phyloP scores from a whole-genome alignment of 2,888 invertebrate species.

The Meliscaeva auricollis region DNA sequence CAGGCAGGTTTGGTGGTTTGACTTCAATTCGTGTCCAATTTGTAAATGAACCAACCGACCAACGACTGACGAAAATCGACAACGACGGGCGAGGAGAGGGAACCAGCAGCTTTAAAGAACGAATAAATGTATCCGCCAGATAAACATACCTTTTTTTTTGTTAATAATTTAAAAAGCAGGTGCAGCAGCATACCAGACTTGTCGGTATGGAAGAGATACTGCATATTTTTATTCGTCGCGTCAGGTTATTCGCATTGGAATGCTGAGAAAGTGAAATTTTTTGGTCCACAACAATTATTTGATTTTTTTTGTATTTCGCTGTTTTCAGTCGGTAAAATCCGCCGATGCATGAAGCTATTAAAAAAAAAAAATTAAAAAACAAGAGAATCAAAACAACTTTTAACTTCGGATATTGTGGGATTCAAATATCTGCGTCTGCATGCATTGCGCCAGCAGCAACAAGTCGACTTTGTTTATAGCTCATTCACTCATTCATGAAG shows the following conservation, averaged over 20 bases:
- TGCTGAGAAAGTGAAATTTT: constrained; percentile 73
- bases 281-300: constrained; percentile 69
- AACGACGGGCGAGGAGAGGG: neutral
- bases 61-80: constrained; percentile 21
- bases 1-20: constrained; percentile 51
- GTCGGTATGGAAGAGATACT: constrained; percentile 27
- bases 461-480: constrained; percentile 27
- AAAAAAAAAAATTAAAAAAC: constrained; percentile 35
- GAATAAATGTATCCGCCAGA: constrained; percentile 39
- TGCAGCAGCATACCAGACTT: constrained; percentile 65
- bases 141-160: constrained; percentile 1
- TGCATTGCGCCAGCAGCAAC: constrained; percentile 36
- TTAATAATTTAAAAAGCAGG: constrained; percentile 47
- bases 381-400: constrained; percentile 60
- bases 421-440: constrained; percentile 27
- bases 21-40: constrained; percentile 58
- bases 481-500: constrained; percentile 44
- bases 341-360: constrained; percentile 60
- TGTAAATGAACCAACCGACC: constrained; percentile 35
- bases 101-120: constrained; percentile 32
- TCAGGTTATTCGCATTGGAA: constrained; percentile 64
- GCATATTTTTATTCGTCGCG: constrained; percentile 38
- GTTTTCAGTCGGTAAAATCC: constrained; percentile 56
- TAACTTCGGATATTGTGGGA: constrained; percentile 44
- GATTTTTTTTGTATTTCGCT: constrained; percentile 26